phyloP scores from a whole-genome alignment of 2,888 invertebrate genomes.

The Sesamia inferens region DNA sequence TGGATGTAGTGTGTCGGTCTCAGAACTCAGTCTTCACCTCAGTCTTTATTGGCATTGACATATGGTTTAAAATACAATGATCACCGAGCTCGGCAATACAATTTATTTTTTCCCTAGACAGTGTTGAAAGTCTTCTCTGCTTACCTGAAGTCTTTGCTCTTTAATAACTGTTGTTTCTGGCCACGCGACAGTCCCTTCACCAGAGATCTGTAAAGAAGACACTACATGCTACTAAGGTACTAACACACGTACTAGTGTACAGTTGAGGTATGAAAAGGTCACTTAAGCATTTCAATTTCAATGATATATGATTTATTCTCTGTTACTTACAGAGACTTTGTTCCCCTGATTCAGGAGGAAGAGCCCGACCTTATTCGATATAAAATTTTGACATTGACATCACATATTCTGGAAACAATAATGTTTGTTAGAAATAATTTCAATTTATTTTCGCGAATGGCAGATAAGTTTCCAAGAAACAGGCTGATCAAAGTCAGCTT shows the following conservation, averaged over 20 bases:
- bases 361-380: too few species aligned
- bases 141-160: constrained; percentile 44
- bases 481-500: too few species aligned
- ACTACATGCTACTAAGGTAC: constrained; percentile 37
- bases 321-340: too few species aligned
- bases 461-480: too few species aligned
- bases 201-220: constrained; percentile 43
- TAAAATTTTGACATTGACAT: too few species aligned
- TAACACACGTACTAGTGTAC: constrained; percentile 24
- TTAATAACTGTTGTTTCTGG: constrained; percentile 21
- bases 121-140: background rate
- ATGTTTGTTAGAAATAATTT: too few species aligned
- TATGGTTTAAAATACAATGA: background rate
- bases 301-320: too few species aligned
- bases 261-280: background rate
- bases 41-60: background rate
- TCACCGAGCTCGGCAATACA: background rate
- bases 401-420: too few species aligned
- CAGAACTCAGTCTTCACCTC: background rate
- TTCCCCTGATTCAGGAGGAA: too few species aligned
- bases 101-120: background rate
- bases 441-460: too few species aligned
- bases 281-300: background rate
- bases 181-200: constrained; percentile 31
- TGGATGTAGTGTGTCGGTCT: background rate